Evolutionary conservation across 2,888 invertebrate genomes (phyloP).

Genomic region (Sclerodermus sp.): DNA sequence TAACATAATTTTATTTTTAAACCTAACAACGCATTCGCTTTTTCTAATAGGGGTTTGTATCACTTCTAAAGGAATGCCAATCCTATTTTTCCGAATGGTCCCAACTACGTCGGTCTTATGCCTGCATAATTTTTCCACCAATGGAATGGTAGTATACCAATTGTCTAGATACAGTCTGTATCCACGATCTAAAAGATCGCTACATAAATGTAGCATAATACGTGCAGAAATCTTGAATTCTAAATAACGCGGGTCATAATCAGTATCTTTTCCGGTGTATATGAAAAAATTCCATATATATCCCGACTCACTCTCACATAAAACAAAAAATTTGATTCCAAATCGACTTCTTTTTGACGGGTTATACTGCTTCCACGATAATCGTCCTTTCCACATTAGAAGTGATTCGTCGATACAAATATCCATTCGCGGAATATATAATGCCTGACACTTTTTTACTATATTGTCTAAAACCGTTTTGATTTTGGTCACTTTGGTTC

Average conservation of each 20-base stretch:
- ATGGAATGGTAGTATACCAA: conserved; percentile 9
- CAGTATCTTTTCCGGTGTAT: conserved; percentile 8
- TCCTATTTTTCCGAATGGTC: conserved; percentile 17
- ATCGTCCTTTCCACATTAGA: conserved; percentile 10
- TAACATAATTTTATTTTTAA: no score
- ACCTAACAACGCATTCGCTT: no score
- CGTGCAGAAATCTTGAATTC: conserved; percentile 10
- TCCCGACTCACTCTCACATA: conserved; percentile 3
- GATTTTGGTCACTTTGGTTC: conserved; percentile 7
- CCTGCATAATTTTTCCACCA: conserved; percentile 14
- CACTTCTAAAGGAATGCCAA: conserved; percentile 17
- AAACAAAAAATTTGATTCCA: not conserved
- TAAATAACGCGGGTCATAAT: conserved; percentile 5
- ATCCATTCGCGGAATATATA: conserved; percentile 6
- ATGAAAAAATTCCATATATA: conserved; percentile 7
- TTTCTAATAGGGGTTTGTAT: no score
- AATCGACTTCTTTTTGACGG: conserved; percentile 1
- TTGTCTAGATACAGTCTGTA: conserved; percentile 9
- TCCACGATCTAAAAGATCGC: conserved; percentile 7
- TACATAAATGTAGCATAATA: conserved; percentile 10
- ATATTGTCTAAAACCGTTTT: conserved; percentile 4
- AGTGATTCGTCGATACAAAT: conserved; percentile 11
- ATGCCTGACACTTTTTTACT: conserved; percentile 11
- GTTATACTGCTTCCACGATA: conserved; percentile 9
- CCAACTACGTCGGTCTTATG: conserved; percentile 17